Percentiles rank a stretch among this genome's conserved stretches.
Conservation (phyloP, 1,140 invertebrate species). For the Harpegnathos saltator region DNA sequence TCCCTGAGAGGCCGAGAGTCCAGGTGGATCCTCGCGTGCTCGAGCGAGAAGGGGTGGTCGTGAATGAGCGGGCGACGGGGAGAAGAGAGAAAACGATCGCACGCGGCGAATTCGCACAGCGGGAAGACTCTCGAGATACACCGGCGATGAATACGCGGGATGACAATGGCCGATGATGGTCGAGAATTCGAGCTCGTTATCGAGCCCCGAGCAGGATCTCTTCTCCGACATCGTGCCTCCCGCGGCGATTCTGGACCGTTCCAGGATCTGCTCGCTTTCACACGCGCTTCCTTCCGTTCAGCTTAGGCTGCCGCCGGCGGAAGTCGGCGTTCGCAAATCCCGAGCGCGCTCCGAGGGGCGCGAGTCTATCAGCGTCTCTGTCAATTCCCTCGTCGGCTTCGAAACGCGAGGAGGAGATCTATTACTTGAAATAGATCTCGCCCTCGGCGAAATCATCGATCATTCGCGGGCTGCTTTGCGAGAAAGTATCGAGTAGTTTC, state of each 20-base stretch:
- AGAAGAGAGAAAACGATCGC: slow-evolving; percentile 37
- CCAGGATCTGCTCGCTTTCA: slow-evolving; percentile 69
- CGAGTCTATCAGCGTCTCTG: slow-evolving; percentile 9
- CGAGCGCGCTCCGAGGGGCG: not conserved
- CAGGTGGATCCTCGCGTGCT: slow-evolving; percentile 45
- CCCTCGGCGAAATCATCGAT: not conserved
- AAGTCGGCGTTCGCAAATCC: not conserved
- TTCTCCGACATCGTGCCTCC: slow-evolving; percentile 58
- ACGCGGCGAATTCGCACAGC: slow-evolving; percentile 47
- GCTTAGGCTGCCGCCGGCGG: not conserved
- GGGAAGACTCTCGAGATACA: slow-evolving; percentile 69
- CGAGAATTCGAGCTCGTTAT: slow-evolving; percentile 82
- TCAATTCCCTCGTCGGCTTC: not conserved
- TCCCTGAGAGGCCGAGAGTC: not conserved
- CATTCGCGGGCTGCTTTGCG: not conserved
- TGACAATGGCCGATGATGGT: slow-evolving; percentile 81
- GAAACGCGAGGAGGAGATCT: not conserved
- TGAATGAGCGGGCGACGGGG: not conserved
- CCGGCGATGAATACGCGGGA: slow-evolving; percentile 75
- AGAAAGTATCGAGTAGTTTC: not conserved
- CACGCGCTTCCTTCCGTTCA: slow-evolving; percentile 18
- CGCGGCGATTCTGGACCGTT: slow-evolving; percentile 68
- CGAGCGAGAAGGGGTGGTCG: slow-evolving; percentile 6
- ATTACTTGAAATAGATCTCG: slow-evolving; percentile 1
- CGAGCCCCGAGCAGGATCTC: slow-evolving; percentile 48